Percentiles rank a stretch among this genome's conserved stretches.
These are phyloP conservation scores for Lithophane socia DNA, from an alignment of 2,888 invertebrate genomes.

Conservation along the genomic window DNA sequence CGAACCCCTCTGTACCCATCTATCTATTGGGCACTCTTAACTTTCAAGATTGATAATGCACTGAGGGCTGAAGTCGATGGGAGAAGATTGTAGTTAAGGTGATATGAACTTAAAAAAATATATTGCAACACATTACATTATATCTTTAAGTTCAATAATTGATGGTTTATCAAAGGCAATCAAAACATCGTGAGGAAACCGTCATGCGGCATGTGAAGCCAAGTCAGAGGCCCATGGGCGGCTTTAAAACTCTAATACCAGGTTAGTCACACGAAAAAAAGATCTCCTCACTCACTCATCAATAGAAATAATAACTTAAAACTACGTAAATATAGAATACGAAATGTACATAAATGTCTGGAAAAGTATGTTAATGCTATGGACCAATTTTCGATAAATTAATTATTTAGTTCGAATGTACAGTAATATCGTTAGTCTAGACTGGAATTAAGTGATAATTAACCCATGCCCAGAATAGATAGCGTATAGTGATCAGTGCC, in stretches of 20 bases:
- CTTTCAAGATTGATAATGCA: neutral
- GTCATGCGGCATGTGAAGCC: too few relatives aligned
- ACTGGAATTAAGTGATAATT: neutral
- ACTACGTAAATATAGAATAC: constrained; percentile 14
- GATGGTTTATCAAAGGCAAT: neutral
- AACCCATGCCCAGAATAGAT: neutral
- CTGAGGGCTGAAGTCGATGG: neutral
- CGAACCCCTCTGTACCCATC: neutral
- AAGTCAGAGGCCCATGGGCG: too few relatives aligned
- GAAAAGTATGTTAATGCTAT: constrained; percentile 10
- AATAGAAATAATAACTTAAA: neutral
- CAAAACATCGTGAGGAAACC: too few relatives aligned
- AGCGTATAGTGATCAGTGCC: neutral
- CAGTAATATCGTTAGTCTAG: constrained; percentile 8
- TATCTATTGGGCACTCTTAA: neutral
- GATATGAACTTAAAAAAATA: neutral
- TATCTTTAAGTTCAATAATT: neutral
- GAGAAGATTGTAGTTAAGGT: neutral
- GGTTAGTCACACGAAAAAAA: too few relatives aligned
- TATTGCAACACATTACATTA: neutral
- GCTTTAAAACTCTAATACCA: too few relatives aligned
- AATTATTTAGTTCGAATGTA: constrained; percentile 28
- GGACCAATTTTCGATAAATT: neutral
- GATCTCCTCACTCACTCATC: neutral
- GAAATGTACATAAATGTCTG: constrained; percentile 20